These are phyloP conservation scores for Argya squamiceps DNA, from an alignment of 2,797 vertebrate genomes.

Conservation along the genomic window DNA sequence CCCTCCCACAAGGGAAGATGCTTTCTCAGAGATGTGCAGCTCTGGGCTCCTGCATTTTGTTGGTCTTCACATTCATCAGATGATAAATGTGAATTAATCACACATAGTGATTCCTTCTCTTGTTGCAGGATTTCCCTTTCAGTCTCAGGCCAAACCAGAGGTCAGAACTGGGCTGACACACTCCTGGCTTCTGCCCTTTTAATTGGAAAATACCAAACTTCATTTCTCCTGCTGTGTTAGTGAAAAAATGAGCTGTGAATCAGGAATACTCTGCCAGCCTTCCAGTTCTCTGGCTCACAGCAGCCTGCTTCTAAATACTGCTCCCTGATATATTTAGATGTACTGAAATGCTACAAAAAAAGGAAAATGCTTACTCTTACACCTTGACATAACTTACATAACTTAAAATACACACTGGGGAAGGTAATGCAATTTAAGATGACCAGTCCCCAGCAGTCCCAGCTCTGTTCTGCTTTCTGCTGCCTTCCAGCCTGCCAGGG, in stretches of 20 bases:
- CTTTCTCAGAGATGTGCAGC: background rate
- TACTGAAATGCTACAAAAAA: constrained; percentile 8
- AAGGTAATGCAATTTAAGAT: constrained; percentile 17
- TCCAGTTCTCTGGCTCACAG: background rate
- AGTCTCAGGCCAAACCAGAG: background rate
- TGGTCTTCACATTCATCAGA: background rate
- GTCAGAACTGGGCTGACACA: background rate
- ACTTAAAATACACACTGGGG: constrained; percentile 1
- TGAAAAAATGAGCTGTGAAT: background rate
- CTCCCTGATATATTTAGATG: constrained; percentile 26
- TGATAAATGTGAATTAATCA: background rate
- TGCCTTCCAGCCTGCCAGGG: background rate
- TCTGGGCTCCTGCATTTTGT: background rate
- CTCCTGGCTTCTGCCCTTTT: background rate
- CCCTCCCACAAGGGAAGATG: background rate
- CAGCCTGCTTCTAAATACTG: background rate
- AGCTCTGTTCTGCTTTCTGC: background rate
- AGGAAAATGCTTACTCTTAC: background rate
- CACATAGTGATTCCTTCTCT: background rate
- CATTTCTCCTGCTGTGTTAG: background rate
- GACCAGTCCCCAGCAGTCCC: background rate
- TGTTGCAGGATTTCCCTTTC: background rate
- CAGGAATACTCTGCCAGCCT: background rate
- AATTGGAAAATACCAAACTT: background rate
- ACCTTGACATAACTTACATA: background rate